Percentiles rank a stretch among this genome's conserved stretches.
These are phyloP conservation scores for Gallinago solitaria DNA, from an alignment of 2,797 vertebrate genomes.

Conservation along the genomic window DNA sequence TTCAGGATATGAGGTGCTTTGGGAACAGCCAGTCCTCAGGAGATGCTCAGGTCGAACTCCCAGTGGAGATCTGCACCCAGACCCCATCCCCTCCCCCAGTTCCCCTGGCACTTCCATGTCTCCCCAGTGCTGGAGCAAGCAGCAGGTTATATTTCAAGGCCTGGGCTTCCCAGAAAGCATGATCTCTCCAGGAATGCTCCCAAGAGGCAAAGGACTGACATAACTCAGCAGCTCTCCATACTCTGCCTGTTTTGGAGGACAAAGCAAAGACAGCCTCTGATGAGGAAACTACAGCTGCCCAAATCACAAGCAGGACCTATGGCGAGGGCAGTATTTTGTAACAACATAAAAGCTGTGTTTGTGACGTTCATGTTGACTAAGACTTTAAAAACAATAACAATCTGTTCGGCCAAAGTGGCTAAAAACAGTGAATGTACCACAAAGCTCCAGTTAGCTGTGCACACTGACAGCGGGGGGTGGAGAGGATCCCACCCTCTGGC, in stretches of 20 bases:
- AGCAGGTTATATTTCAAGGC: background rate
- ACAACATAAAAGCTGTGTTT: background rate
- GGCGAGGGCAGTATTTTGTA: background rate
- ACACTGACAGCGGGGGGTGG: background rate
- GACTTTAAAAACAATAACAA: background rate
- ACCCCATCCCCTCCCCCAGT: background rate
- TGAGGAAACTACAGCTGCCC: background rate
- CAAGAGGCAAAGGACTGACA: background rate
- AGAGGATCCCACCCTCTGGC: accelerated
- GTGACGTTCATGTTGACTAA: background rate
- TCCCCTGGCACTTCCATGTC: background rate
- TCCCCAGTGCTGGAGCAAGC: background rate
- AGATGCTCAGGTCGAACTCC: accelerated
- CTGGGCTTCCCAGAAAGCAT: background rate
- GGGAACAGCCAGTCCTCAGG: background rate
- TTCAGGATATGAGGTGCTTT: accelerated
- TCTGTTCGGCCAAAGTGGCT: background rate
- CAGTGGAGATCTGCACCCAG: background rate
- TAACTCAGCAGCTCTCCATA: background rate
- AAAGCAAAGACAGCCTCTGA: background rate
- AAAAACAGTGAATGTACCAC: background rate
- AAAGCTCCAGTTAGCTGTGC: background rate
- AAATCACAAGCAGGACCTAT: background rate
- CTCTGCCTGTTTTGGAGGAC: background rate
- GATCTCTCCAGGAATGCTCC: background rate